Conservation (phyloP, 2,888 invertebrate genomes). For the Melanophora roralis region DNA sequence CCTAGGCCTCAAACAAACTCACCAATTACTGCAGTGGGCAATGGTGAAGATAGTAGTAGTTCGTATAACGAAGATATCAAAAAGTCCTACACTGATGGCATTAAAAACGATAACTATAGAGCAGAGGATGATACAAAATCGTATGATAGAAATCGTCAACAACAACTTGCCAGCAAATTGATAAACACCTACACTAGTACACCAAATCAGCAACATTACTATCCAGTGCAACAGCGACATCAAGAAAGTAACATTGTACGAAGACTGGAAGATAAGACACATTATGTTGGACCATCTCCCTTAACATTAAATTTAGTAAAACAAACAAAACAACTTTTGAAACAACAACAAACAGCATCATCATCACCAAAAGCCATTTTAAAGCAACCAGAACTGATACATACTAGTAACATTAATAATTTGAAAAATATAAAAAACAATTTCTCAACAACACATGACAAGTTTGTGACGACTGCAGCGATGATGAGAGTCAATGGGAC, state of each 20-base stretch:
- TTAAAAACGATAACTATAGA: slow-evolving; percentile 27
- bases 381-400: slow-evolving; percentile 60
- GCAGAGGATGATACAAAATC: slow-evolving; percentile 24
- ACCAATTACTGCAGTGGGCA: neutral
- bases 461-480: slow-evolving; percentile 29
- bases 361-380: slow-evolving; percentile 60
- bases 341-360: slow-evolving; percentile 61
- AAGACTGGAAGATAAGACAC: slow-evolving; percentile 27
- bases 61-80: slow-evolving; percentile 57
- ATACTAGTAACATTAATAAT: slow-evolving; percentile 45
- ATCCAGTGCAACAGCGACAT: slow-evolving; percentile 41
- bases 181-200: slow-evolving; percentile 13
- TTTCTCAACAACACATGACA: slow-evolving; percentile 44
- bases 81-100: slow-evolving; percentile 46
- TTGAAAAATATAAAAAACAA: slow-evolving; percentile 38
- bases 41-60: neutral
- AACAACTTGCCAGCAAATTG: neutral
- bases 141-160: slow-evolving; percentile 6
- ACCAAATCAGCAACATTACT: slow-evolving; percentile 19
- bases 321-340: slow-evolving; percentile 70
- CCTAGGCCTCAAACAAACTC: slow-evolving; percentile 27
- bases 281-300: slow-evolving; percentile 50
- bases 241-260: slow-evolving; percentile 14
- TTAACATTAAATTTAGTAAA: slow-evolving; percentile 37
- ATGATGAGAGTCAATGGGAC: slow-evolving; percentile 24